Conservation (phyloP, 2,888 invertebrate genomes). For the Tipula helvola region DNA sequence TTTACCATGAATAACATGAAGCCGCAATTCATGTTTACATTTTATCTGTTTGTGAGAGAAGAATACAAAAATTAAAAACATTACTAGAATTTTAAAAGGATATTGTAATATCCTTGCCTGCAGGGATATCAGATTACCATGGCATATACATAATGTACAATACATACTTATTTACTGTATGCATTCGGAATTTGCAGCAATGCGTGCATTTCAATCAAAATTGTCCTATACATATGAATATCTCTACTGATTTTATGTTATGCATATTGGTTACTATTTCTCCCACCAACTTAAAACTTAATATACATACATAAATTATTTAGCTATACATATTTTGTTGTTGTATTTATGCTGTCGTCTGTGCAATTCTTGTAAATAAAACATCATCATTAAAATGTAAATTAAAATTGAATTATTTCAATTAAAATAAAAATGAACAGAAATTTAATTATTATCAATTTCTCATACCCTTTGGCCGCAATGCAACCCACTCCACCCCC, state of each 20-base stretch:
- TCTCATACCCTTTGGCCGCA: neutral
- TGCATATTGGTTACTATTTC: neutral
- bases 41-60: neutral
- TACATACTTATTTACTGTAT: neutral
- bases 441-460: neutral
- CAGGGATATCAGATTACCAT: neutral
- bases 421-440: neutral
- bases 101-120: neutral
- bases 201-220: neutral
- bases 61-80: neutral
- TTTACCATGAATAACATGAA: neutral
- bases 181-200: neutral
- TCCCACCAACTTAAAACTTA: neutral
- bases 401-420: neutral
- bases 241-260: neutral
- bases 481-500: neutral
- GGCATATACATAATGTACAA: neutral
- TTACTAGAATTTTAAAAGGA: neutral
- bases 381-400: constrained; percentile 4
- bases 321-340: neutral
- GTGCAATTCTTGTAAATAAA: neutral
- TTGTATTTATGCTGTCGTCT: neutral
- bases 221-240: neutral
- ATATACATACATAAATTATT: neutral
- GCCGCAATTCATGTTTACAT: neutral